Evolutionary conservation across 2,797 vertebrate genomes (phyloP), one percentile per base, ranked within the genome.

Genomic region (Tokudaia muenninki): DNA sequence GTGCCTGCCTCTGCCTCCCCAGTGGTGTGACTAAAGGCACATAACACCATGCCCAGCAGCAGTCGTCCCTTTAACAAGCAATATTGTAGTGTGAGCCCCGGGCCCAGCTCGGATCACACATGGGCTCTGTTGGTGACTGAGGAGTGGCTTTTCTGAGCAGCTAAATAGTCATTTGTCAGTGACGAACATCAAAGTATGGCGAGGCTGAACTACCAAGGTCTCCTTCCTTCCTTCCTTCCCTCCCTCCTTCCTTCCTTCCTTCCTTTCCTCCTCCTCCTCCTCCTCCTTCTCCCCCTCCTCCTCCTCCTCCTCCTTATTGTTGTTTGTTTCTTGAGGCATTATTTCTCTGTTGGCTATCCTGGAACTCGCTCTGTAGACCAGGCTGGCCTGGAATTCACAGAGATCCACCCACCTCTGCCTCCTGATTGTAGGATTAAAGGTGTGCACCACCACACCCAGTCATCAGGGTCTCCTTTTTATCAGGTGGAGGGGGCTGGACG

Each of bases 81-180:
- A 17, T n/a, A 3, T 37, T 37, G 3, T 16, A n/a, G 26, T 14
- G 0, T 0, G 1, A 77, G 44, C 87, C 78, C 1, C 1, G 0
- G 14, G 37, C 61, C 87, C 4, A 31, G 4, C n/a, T 75, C 29
- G 3, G 7, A 47, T 74, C 59, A 37, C n/a, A 11, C 44, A 0
- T 12, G 22, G 55, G 34, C 12, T 11, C 1, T 89, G 63, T 34
- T 24, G 1, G 37, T 47, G 22, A 6, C 70, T 70, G 29, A 31
- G n/a, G 12, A 41, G 0, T 4, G 9, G 63, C 57, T 47, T 44
- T 92, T 47, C 61, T 55, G 24, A 41, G 55, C 29, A 63, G 24
- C 34, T n/a, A 12, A 3, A 1, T 8, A 3, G 24, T 57, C 72
- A 21, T 44, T 50, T 21, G 21, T 31, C 88, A 52, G 37, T 4